Percentiles rank a stretch among this genome's conserved stretches.
phyloP scores from a whole-genome alignment of 2,113 vertebrate genomes.

The Orientallactaga bullata region DNA sequence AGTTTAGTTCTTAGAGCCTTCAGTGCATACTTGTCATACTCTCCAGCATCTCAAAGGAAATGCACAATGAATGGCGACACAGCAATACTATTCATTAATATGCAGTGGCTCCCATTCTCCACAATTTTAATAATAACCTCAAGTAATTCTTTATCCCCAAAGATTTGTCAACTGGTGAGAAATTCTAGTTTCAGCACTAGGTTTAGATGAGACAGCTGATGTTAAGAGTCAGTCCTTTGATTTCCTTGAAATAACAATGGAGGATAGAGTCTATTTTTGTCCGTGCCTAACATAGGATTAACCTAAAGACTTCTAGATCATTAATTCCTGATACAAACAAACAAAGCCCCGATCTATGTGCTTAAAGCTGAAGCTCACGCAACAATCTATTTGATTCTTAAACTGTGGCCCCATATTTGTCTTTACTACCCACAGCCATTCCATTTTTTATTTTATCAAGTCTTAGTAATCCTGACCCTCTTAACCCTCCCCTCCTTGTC shows the following conservation, averaged over 20 bases:
- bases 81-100: background rate
- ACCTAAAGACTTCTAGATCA: slow-evolving; percentile 5
- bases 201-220: background rate
- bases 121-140: slow-evolving; percentile 20
- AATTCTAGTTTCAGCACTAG: background rate
- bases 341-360: background rate
- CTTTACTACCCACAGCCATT: background rate
- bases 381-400: background rate
- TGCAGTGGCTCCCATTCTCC: background rate
- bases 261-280: background rate
- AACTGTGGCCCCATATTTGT: background rate
- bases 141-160: slow-evolving; percentile 5
- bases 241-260: background rate
- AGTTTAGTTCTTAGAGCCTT: slow-evolving; percentile 10
- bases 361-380: background rate
- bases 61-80: background rate
- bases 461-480: background rate
- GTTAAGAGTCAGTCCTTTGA: background rate
- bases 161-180: background rate
- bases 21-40: slow-evolving; percentile 10
- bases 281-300: background rate
- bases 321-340: background rate
- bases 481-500: background rate
- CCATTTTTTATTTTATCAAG: background rate
- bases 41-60: slow-evolving; percentile 28